Base-by-base conservation (phyloP, 2,113 vertebrate genomes). In the Ameiurus melas region DNA sequence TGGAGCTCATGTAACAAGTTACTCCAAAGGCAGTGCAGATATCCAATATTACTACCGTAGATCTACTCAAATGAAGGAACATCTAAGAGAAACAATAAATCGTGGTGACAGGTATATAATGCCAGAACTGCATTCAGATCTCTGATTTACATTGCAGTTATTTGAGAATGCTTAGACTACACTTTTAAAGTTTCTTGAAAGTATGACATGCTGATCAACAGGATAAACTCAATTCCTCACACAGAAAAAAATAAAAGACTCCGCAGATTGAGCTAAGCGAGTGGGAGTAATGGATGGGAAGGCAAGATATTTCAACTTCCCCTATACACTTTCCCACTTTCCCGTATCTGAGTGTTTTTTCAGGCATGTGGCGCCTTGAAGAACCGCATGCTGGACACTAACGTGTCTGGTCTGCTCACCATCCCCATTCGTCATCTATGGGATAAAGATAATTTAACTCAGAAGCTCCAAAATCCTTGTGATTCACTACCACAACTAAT, bases 341-440 rank as follows among this genome's bases (percentile, higher is more conserved):
- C 39, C 39, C 51, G 17, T 55, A 79, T 79, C 27, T 27, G 43
- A 79, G 30, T 79, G 27, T 80, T 55, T 55, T 55, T 55, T 30
- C 51, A 80, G 51, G 51, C 77, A 3, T 55, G 77, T 57, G 77
- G 77, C 77, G 77, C 77, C 77, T 80, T 55, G 51, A 80, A 80
- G 43, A 80, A 33, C 77, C 27, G 2, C 77, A 17, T 53, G 14
- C 77, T 19, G 47, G 13, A 79, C 47, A 25, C 33, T 82, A 7
- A 39, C 20, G 2, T 39, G 33, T 60, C 80, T 82, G 55, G 19
- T 25, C 80, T 60, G 57, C 30, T 39, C 57, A 33, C 57, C 22
- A 22, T 60, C 10, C 9, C 33, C 12, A 25, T 36, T 82, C 39
- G 4, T 82, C 55, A 39, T 82, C 57, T 82, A n/a, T 22, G 80